Evolutionary conservation across 2,113 vertebrate genomes (phyloP).

Genomic region (Sebastes schlegelii): DNA sequence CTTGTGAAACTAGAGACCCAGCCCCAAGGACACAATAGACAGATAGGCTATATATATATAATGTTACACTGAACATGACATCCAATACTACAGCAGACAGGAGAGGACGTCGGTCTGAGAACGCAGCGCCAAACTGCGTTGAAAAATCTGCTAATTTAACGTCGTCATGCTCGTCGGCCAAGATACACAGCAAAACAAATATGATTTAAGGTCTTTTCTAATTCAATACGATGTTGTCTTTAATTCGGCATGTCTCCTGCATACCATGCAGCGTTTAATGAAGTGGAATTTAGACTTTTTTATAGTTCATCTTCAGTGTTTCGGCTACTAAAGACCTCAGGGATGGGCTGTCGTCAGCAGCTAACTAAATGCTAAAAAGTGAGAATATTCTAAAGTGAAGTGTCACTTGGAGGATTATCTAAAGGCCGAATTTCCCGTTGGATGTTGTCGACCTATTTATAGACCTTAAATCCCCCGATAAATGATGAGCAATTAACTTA

Average conservation of each 20-base stretch:
- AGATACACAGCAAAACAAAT: rapidly evolving
- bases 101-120: neutral
- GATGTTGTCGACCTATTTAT: rapidly evolving
- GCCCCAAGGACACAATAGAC: too few relatives aligned
- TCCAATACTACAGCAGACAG: constrained; percentile 15
- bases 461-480: neutral
- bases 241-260: neutral
- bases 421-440: neutral
- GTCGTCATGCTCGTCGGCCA: neutral
- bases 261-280: neutral
- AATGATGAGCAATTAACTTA: neutral
- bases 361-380: neutral
- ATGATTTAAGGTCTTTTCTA: rapidly evolving
- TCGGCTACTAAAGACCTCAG: too few relatives aligned
- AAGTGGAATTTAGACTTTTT: neutral
- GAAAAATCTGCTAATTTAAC: neutral
- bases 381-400: neutral
- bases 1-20: constrained; percentile 27
- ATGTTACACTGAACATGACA: constrained; percentile 52
- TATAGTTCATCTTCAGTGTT: neutral
- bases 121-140: neutral
- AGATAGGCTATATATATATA: constrained; percentile 2
- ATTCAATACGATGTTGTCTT: neutral
- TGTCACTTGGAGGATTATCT: too few relatives aligned
- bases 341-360: neutral